These are phyloP conservation scores for Ictalurus punctatus DNA, from an alignment of 2,113 vertebrate species.

Conservation along the genomic window DNA sequence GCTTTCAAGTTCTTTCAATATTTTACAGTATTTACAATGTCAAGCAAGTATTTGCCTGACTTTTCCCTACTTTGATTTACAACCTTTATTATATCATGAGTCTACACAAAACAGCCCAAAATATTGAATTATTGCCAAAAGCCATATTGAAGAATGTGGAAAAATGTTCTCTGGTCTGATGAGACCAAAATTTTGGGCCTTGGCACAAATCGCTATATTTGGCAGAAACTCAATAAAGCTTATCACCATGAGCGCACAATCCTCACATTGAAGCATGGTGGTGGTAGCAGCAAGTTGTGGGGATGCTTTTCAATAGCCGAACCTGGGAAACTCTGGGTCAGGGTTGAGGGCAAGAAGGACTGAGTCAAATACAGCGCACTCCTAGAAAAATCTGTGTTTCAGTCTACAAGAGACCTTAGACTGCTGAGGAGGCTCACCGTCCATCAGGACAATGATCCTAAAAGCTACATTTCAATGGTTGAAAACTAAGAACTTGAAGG, in stretches of 20 bases:
- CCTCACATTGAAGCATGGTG: not conserved
- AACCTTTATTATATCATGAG: not conserved
- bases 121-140: not conserved
- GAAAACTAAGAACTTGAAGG: not conserved
- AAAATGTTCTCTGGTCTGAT: not conserved
- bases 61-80: not conserved
- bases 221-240: not conserved
- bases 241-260: not conserved
- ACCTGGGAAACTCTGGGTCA: not conserved
- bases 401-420: not conserved
- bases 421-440: not conserved
- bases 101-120: not conserved
- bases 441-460: not conserved
- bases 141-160: not conserved
- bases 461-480: not conserved
- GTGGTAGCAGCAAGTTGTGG: not conserved
- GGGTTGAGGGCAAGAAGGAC: not conserved
- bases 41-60: not conserved
- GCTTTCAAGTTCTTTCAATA: not conserved
- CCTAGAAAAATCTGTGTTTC: not conserved
- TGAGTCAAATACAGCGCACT: not conserved
- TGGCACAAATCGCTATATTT: not conserved
- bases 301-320: not conserved
- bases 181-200: not conserved
- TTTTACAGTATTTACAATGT: not conserved